A percentile compares a stretch with the other conserved stretches of the same genome.
phyloP scores from a whole-genome alignment of 2,888 invertebrate species.

The Melanostoma mellinum region DNA sequence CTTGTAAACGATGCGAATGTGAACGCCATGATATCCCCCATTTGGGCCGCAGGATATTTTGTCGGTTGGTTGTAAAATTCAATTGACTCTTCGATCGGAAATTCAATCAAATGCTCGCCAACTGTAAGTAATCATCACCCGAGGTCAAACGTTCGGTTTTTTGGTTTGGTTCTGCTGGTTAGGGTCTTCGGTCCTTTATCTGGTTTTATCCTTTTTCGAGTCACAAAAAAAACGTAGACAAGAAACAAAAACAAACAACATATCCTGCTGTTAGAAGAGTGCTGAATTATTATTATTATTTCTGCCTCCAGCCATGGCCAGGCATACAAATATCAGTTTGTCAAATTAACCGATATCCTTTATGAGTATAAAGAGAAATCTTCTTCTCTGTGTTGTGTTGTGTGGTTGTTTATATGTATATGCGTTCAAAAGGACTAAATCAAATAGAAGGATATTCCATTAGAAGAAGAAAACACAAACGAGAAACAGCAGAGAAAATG shows the following conservation, averaged over 20 bases:
- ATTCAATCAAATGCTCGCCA: slow-evolving; percentile 69
- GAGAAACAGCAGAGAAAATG: slow-evolving; percentile 35
- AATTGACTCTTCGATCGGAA: slow-evolving; percentile 71
- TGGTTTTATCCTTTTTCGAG: slow-evolving; percentile 12
- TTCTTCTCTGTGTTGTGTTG: slow-evolving; percentile 4
- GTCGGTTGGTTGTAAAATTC: slow-evolving; percentile 63
- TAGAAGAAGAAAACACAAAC: slow-evolving; percentile 31
- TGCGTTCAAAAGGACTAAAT: slow-evolving; percentile 44
- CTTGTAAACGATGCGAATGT: not conserved
- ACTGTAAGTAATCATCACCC: slow-evolving; percentile 66
- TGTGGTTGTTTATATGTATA: not conserved
- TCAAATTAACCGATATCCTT: slow-evolving; percentile 53
- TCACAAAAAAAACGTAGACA: slow-evolving; percentile 3
- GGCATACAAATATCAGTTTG: slow-evolving; percentile 39
- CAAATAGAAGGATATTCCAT: slow-evolving; percentile 61
- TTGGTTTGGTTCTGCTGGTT: not conserved
- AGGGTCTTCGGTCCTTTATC: not conserved
- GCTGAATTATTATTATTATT: slow-evolving; percentile 16
- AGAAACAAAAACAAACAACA: too few relatives aligned
- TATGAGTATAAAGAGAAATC: not conserved
- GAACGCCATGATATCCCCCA: slow-evolving; percentile 48
- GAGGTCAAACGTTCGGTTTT: slow-evolving; percentile 43
- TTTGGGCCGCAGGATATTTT: slow-evolving; percentile 50
- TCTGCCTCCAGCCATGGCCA: slow-evolving; percentile 28
- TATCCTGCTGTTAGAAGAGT: too few relatives aligned